Percentiles rank a stretch among this genome's conserved stretches.
Conservation (phyloP, 2,888 invertebrate species). For the Agrochola macilenta region DNA sequence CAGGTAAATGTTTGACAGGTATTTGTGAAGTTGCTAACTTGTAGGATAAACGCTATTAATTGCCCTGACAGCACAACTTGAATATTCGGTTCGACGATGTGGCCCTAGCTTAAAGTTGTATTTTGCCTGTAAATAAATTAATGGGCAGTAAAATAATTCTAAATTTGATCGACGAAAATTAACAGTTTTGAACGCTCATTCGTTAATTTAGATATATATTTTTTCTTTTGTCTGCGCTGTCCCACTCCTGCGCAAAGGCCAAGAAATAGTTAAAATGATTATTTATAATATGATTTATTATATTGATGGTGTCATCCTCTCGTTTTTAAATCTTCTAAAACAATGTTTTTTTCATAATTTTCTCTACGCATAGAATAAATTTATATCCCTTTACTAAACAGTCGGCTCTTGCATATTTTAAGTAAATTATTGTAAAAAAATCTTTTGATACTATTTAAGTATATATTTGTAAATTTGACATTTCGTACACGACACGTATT, state of each 20-base stretch:
- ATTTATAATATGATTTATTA: not conserved
- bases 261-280: not conserved
- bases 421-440: conserved; percentile 70
- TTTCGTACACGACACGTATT: conserved; percentile 67
- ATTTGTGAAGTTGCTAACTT: too few species aligned
- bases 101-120: not conserved
- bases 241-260: too few species aligned
- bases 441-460: conserved; percentile 68
- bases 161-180: not conserved
- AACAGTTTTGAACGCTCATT: not conserved
- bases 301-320: conserved; percentile 3
- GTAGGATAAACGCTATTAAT: not conserved
- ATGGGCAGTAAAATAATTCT: not conserved
- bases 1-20: too few species aligned
- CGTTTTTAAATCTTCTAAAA: conserved; percentile 20
- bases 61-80: not conserved
- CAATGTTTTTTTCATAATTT: conserved; percentile 56
- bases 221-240: too few species aligned
- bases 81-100: not conserved
- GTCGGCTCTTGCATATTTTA: conserved; percentile 55
- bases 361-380: conserved; percentile 47
- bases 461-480: conserved; percentile 67
- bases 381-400: conserved; percentile 58
- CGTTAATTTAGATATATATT: not conserved
- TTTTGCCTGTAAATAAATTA: not conserved